Conservation (phyloP, 2,797 vertebrate genomes). For the Ctenopoma kingsleyae region DNA sequence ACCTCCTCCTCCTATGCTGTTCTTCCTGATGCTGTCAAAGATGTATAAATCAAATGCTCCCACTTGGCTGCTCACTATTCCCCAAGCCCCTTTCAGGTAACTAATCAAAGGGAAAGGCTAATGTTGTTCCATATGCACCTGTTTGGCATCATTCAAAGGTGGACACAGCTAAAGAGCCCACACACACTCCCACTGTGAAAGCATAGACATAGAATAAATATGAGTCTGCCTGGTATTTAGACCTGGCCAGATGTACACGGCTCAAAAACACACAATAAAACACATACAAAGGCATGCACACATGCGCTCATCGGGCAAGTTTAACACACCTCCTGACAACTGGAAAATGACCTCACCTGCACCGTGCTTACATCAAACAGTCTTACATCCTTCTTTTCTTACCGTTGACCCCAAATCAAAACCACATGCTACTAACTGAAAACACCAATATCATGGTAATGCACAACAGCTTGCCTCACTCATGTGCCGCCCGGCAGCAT, state of each 20-base stretch:
- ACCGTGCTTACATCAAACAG: conserved; percentile 80
- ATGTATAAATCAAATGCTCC: conserved; percentile 65
- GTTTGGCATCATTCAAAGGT: conserved; percentile 37
- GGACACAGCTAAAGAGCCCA: conserved; percentile 47
- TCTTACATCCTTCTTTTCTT: conserved; percentile 76
- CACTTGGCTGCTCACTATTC: conserved; percentile 25
- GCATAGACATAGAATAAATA: conserved; percentile 41
- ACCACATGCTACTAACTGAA: conserved; percentile 73
- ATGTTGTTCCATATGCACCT: conserved; percentile 12
- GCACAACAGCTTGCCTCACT: conserved; percentile 38
- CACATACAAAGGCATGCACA: conserved; percentile 37
- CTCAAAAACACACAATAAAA: conserved; percentile 36
- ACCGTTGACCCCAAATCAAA: conserved; percentile 67
- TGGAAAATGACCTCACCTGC: conserved; percentile 84
- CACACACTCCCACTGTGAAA: conserved; percentile 39
- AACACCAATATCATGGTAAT: conserved; percentile 55
- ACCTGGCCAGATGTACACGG: conserved; percentile 54
- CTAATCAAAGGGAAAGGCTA: conserved; percentile 35
- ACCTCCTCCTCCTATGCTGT: conserved; percentile 36
- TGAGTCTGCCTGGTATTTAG: conserved; percentile 45
- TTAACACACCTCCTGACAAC: conserved; percentile 54
- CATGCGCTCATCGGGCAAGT: conserved; percentile 25
- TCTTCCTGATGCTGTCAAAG: conserved; percentile 50
- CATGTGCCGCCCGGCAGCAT: conserved; percentile 48
- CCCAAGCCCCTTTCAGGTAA: conserved; percentile 32